Evolutionary conservation across 2,113 vertebrate genomes (phyloP).

Genomic region (Capreolus pygargus): DNA sequence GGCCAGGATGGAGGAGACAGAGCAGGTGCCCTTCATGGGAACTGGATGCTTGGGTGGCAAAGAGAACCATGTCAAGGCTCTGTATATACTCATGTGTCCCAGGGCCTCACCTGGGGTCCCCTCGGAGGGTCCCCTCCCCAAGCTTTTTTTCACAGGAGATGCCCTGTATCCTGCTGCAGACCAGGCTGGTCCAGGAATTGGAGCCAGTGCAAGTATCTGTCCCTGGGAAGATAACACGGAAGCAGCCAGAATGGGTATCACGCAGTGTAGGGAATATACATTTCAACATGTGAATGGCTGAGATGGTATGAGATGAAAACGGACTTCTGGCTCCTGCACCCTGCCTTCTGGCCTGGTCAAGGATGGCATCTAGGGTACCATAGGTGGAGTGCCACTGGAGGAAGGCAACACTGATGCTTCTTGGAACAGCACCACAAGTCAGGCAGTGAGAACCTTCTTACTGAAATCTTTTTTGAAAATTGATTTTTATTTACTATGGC

Average conservation of each 20-base stretch:
- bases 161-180: no score
- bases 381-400: fast-evolving
- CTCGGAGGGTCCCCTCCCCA: background rate
- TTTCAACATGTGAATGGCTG: background rate
- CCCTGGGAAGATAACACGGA: background rate
- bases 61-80: background rate
- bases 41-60: fast-evolving
- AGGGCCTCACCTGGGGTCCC: background rate
- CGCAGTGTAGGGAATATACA: fast-evolving
- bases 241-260: fast-evolving
- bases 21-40: background rate
- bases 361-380: fast-evolving
- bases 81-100: fast-evolving
- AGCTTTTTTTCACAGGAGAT: background rate
- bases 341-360: fast-evolving
- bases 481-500: no score
- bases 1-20: no score
- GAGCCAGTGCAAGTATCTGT: fast-evolving
- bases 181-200: background rate
- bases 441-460: background rate
- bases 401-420: background rate
- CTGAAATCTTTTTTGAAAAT: no score
- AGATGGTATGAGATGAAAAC: background rate
- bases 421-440: fast-evolving
- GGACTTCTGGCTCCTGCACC: background rate